Evolutionary conservation across 2,797 vertebrate genomes (phyloP), one percentile per base, ranked within the genome.

Genomic region (Tapirus indicus): DNA sequence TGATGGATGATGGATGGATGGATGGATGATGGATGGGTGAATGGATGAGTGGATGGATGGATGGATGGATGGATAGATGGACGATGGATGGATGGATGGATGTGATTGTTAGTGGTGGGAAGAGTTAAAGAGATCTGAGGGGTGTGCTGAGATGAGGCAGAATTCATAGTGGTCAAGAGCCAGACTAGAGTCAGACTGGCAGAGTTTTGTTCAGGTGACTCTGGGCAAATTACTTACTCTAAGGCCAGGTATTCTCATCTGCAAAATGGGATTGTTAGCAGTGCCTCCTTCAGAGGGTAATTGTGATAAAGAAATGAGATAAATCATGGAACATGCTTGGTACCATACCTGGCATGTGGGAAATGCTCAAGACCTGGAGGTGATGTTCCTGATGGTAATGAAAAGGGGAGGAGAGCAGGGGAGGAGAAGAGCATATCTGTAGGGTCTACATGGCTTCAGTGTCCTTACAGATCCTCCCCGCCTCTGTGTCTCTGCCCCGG

Each of bases 401-500:
- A 69, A 5, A 20, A n/a, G 10, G 25, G 32, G 1, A 38, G 7
- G 12, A 20, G 9, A 41, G 14, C 3, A 6, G 20, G 6, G 32
- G 49, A 7, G 44, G 14, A 47, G 29, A 71, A 25, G 44, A 72
- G 32, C 18, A 0, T 2, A 12, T 16, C 27, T 1, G 3, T 0
- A 3, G 23, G 18, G 27, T 68, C 62, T 12, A 0, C 32, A 1
- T 8, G 27, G 23, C 7, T 29, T 44, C 14, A 1, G 2, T 8
- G 32, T 21, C 56, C 66, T 77, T 23, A 14, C 4, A 27, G n/a
- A 32, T 6, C 16, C 17, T 38, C 18, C 41, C 13, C 14, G n/a
- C 29, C 29, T 27, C 1, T 4, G 6, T 4, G 52, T 18, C 6
- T n/a, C 0, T n/a, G 35, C 6, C 47, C 7, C 2, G 9, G 32